Evolutionary conservation across 2,888 invertebrate genomes (phyloP).

Genomic region (Dyspetes luteomarginatus): DNA sequence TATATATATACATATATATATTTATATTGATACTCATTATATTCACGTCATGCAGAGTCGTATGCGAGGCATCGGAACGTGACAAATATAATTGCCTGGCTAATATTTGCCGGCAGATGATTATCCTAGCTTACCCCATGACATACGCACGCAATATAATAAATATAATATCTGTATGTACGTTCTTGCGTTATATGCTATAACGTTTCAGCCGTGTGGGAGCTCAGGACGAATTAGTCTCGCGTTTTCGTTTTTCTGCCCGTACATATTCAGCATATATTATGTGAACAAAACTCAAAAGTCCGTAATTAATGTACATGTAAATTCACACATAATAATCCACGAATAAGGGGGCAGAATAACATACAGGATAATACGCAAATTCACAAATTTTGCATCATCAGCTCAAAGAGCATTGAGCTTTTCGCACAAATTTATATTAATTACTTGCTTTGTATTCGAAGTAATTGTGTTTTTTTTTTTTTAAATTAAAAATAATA

Average conservation of each 20-base stretch:
- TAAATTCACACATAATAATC: slow-evolving; percentile 28
- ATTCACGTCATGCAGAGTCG: slow-evolving; percentile 7
- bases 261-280: neutral
- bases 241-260: slow-evolving; percentile 44
- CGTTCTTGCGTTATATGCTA: neutral
- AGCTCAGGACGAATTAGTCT: slow-evolving; percentile 21
- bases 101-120: slow-evolving; percentile 50
- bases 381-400: neutral
- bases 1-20: neutral
- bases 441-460: neutral
- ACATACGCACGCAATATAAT: neutral
- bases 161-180: neutral
- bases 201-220: neutral
- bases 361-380: neutral
- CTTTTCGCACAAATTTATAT: neutral
- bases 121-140: slow-evolving; percentile 23
- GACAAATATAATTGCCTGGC: slow-evolving; percentile 56
- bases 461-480: neutral
- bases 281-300: neutral
- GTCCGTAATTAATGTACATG: slow-evolving; percentile 12
- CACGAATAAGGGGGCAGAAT: neutral
- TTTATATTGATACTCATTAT: slow-evolving; percentile 9
- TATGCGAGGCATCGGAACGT: slow-evolving; percentile 13
- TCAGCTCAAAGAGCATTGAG: neutral
- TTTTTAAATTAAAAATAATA: too few species aligned